Conservation (phyloP, 2,113 vertebrate species). For the Eudyptes chrysolophus region DNA sequence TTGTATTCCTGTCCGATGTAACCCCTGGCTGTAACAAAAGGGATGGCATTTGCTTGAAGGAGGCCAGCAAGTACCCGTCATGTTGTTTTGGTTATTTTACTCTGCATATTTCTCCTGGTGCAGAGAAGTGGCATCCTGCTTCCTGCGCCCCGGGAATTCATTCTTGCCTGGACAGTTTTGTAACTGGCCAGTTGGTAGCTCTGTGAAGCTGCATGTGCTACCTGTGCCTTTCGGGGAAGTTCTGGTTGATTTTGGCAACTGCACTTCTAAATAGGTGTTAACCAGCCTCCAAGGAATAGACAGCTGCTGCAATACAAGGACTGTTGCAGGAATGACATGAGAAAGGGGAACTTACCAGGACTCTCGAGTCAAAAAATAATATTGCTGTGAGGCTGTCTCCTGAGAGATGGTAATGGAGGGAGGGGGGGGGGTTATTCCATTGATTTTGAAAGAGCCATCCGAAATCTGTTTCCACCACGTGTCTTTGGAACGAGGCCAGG, state of each 20-base stretch:
- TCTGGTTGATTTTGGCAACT: neutral
- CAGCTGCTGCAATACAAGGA: neutral
- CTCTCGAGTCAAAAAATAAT: neutral
- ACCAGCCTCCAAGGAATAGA: neutral
- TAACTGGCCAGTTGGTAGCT: neutral
- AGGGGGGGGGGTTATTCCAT: accelerated
- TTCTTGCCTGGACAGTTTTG: neutral
- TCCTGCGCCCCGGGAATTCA: neutral
- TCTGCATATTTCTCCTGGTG: neutral
- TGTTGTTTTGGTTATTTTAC: neutral
- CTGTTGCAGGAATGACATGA: neutral
- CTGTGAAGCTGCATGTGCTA: neutral
- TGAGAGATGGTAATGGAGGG: neutral
- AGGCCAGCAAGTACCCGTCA: neutral
- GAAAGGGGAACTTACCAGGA: neutral
- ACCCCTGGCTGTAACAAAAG: neutral
- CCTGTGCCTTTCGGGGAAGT: neutral
- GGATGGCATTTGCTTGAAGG: neutral
- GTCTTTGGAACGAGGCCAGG: neutral
- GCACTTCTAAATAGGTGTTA: neutral
- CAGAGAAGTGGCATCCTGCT: neutral
- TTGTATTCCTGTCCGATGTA: too few species aligned
- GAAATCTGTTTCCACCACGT: neutral
- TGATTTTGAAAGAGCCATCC: neutral
- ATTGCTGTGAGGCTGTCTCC: neutral